Conservation (phyloP, 2,113 vertebrate genomes). For the Gasterosteus aculeatus region DNA sequence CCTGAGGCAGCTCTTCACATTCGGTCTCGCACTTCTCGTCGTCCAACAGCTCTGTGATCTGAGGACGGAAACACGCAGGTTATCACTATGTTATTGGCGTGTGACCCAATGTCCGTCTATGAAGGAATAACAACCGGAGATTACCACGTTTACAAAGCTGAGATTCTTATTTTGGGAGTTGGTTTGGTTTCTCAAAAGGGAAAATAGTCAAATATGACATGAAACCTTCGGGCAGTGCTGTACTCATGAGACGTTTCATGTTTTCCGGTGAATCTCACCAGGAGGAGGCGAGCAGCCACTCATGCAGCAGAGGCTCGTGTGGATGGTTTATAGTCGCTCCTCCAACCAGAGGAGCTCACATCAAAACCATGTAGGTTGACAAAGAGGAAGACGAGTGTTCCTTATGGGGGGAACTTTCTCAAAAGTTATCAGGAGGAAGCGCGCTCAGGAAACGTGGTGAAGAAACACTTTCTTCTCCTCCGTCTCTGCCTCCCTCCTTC, state of each 20-base stretch:
- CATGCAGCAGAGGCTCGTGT: not conserved
- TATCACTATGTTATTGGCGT: not conserved
- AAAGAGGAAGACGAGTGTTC: not conserved
- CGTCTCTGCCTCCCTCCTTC: conserved; percentile 18
- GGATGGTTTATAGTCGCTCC: too few species aligned
- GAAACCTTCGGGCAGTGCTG: too few species aligned
- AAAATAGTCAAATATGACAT: too few species aligned
- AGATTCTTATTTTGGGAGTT: not conserved
- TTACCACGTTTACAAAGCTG: not conserved
- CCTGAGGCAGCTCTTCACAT: conserved; percentile 93
- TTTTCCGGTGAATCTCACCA: too few species aligned
- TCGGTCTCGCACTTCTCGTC: conserved; percentile 92
- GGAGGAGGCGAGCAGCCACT: too few species aligned
- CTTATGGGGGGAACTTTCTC: not conserved
- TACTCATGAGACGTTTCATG: not conserved
- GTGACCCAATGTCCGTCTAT: too few species aligned
- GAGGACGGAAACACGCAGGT: conserved; percentile 26
- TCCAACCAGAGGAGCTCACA: not conserved
- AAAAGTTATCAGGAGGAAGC: not conserved
- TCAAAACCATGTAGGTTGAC: not conserved
- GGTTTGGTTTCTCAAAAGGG: not conserved
- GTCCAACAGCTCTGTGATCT: conserved; percentile 95
- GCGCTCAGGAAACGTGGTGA: not conserved
- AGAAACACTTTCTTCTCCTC: conserved; percentile 9
- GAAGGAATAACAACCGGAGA: not conserved